Conservation (phyloP, 2,888 invertebrate genomes). For the Melitaea athalia region DNA sequence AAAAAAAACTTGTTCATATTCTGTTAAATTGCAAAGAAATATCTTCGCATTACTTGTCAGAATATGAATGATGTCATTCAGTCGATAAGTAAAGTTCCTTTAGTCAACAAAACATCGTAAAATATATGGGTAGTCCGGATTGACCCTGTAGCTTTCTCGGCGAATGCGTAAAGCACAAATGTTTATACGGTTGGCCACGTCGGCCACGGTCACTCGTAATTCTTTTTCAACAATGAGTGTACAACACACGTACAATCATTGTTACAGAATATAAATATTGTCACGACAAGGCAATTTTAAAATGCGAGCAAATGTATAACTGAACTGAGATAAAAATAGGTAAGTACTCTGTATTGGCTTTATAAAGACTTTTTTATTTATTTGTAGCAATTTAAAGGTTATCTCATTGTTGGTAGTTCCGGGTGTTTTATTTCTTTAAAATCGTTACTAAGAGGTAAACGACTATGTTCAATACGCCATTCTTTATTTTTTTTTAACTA, state of each 20-base stretch:
- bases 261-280: slow-evolving; percentile 38
- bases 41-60: neutral
- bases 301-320: neutral
- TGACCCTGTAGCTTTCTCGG: slow-evolving; percentile 55
- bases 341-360: neutral
- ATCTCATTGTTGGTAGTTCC: neutral
- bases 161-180: slow-evolving; percentile 42
- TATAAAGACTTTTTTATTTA: too few relatives aligned
- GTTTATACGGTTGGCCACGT: slow-evolving; percentile 42
- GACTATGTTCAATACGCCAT: neutral
- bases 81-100: slow-evolving; percentile 1
- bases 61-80: neutral
- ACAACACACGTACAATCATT: slow-evolving; percentile 37
- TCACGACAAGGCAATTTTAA: slow-evolving; percentile 32
- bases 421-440: neutral
- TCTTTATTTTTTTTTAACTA: neutral
- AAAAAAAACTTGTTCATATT: neutral
- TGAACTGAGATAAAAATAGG: neutral
- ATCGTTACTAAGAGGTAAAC: neutral
- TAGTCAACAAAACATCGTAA: slow-evolving; percentile 36
- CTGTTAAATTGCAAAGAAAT: neutral
- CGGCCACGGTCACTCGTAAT: slow-evolving; percentile 49
- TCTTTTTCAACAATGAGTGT: slow-evolving; percentile 49
- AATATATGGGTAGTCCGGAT: slow-evolving; percentile 45
- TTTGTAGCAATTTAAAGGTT: too few relatives aligned